Conservation (phyloP, 2,113 vertebrate species). For the Mirza zaza region DNA sequence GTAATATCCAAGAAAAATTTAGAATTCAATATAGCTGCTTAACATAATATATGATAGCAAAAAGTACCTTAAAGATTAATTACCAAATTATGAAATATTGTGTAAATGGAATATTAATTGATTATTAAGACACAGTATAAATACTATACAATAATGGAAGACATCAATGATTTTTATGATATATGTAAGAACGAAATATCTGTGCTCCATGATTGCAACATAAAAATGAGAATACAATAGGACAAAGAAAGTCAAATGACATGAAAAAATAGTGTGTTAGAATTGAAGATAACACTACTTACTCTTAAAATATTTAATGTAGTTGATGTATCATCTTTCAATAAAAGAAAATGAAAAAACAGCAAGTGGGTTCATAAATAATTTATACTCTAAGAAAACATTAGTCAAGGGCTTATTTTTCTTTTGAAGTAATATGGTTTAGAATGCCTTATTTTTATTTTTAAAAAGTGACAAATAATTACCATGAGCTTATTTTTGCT, state of each 20-base stretch:
- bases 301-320: slow-evolving; percentile 12
- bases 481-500: background rate
- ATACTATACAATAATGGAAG: background rate
- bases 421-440: background rate
- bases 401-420: background rate
- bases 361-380: slow-evolving; percentile 9
- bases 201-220: background rate
- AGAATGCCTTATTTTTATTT: slow-evolving; percentile 9
- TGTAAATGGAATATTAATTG: background rate
- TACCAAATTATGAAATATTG: background rate
- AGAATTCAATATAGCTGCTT: background rate
- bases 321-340: background rate
- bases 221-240: background rate
- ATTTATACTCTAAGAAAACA: slow-evolving; percentile 8
- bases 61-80: background rate
- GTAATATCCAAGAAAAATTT: background rate
- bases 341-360: slow-evolving; percentile 11
- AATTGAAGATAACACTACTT: background rate
- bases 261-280: background rate
- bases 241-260: background rate
- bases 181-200: background rate
- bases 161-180: background rate
- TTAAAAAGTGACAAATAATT: background rate
- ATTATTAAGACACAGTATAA: background rate
- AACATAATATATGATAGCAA: background rate